phyloP scores from a whole-genome alignment of 2,888 invertebrate genomes.

The Tenthredo livida region DNA sequence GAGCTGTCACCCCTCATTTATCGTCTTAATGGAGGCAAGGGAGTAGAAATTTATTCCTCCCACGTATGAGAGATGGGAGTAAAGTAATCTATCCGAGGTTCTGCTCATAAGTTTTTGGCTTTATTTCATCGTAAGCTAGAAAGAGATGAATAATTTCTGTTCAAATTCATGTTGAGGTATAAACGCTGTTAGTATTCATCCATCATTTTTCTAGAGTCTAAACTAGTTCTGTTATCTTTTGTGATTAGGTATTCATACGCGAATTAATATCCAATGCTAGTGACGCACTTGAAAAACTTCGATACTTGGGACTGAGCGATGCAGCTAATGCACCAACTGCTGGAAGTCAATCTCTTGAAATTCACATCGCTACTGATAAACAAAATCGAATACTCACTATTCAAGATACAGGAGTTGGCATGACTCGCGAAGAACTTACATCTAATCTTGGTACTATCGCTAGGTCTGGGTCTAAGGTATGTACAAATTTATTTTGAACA shows the following conservation, averaged over 20 bases:
- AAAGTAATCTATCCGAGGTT: conserved; percentile 25
- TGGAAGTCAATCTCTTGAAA: conserved; percentile 88
- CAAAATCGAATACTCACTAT: conserved; percentile 90
- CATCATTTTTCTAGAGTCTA: neutral
- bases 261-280: conserved; percentile 98
- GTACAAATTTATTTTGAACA: neutral
- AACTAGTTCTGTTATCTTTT: neutral
- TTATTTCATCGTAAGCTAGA: neutral
- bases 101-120: conserved; percentile 11
- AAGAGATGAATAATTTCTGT: neutral
- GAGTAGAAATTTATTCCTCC: conserved; percentile 40
- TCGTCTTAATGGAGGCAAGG: conserved; percentile 42
- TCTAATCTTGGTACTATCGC: conserved; percentile 97
- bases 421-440: conserved; percentile 95
- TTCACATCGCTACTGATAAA: conserved; percentile 94
- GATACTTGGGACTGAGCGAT: conserved; percentile 86
- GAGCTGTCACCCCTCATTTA: conserved; percentile 52
- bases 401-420: conserved; percentile 97
- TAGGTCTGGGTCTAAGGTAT: conserved; percentile 94
- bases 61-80: conserved; percentile 45
- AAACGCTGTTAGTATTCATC: neutral
- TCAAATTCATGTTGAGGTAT: too few species aligned
- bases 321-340: conserved; percentile 79
- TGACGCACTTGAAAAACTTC: conserved; percentile 97
- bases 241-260: conserved; percentile 91